Conservation (phyloP, 2,888 invertebrate genomes). For the Rotaria socialis region DNA sequence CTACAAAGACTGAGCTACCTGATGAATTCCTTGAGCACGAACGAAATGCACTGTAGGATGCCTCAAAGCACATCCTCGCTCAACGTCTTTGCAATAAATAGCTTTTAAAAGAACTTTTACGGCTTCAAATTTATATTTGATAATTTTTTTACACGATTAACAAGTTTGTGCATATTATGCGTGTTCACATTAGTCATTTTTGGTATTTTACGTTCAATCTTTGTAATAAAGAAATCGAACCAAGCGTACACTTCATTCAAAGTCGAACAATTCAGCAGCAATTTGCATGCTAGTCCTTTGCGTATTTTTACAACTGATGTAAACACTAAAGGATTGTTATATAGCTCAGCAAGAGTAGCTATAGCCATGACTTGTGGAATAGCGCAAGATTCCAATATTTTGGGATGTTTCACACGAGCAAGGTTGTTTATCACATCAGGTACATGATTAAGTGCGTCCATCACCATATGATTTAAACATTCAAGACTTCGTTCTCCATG, state of each 20-base stretch:
- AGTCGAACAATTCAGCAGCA: background rate
- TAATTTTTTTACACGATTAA: background rate
- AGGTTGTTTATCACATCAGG: conserved; percentile 52
- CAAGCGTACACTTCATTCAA: background rate
- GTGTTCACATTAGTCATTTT: background rate
- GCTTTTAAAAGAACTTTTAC: no score
- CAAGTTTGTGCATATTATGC: background rate
- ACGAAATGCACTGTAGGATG: no score
- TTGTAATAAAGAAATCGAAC: background rate
- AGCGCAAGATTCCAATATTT: conserved; percentile 54
- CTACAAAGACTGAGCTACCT: no score
- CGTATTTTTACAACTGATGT: conserved; percentile 53
- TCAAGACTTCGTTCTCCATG: conserved; percentile 49
- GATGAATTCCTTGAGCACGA: no score
- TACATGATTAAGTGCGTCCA: conserved; percentile 52
- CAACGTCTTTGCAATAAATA: no score
- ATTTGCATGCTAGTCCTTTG: conserved; percentile 49
- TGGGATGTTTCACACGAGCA: conserved; percentile 50
- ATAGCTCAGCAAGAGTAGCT: conserved; percentile 54
- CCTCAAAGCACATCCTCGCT: no score
- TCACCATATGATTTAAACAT: conserved; percentile 54
- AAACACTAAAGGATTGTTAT: conserved; percentile 53
- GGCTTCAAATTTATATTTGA: no score
- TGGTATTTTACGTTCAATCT: background rate
- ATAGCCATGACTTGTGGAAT: conserved; percentile 57